These are phyloP conservation scores for Disparrhopalites patrizii DNA, from an alignment of 2,888 invertebrate genomes.

Conservation along the genomic window DNA sequence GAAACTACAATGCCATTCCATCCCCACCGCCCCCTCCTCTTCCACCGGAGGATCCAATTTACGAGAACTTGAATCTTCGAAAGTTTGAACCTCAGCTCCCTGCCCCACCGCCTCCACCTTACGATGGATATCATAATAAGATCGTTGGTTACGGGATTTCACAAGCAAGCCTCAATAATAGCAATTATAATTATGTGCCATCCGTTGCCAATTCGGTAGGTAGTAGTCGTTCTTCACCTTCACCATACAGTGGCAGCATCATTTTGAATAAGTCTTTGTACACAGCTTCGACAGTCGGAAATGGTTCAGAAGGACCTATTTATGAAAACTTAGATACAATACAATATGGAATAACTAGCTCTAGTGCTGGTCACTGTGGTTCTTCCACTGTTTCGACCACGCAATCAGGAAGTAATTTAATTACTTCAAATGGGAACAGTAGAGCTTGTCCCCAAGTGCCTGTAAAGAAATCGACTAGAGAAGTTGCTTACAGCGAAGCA, in stretches of 20 bases:
- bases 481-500: conserved; percentile 28
- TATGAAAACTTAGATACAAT: conserved; percentile 34
- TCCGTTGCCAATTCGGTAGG: conserved; percentile 29
- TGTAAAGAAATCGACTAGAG: conserved; percentile 16
- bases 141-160: conserved; percentile 20
- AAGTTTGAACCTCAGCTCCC: conserved; percentile 25
- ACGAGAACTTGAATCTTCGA: conserved; percentile 27
- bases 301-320: conserved; percentile 29
- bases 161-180: conserved; percentile 5
- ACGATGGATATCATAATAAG: conserved; percentile 34
- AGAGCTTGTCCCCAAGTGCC: conserved; percentile 25
- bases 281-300: conserved; percentile 22
- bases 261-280: conserved; percentile 29
- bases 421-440: conserved; percentile 18
- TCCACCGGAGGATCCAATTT: conserved; percentile 32
- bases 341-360: conserved; percentile 15
- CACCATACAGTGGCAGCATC: conserved; percentile 34
- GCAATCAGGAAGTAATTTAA: neutral
- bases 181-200: conserved; percentile 27
- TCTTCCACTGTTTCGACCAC: conserved; percentile 7
- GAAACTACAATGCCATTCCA: conserved; percentile 13
- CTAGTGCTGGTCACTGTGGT: conserved; percentile 26
- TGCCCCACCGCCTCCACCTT: conserved; percentile 35
- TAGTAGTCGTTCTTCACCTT: conserved; percentile 33
- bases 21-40: conserved; percentile 28